Evolutionary conservation across 35 echinoderm and acorn worm genomes (phyloP).

Genomic region (Ptychodera flava): DNA sequence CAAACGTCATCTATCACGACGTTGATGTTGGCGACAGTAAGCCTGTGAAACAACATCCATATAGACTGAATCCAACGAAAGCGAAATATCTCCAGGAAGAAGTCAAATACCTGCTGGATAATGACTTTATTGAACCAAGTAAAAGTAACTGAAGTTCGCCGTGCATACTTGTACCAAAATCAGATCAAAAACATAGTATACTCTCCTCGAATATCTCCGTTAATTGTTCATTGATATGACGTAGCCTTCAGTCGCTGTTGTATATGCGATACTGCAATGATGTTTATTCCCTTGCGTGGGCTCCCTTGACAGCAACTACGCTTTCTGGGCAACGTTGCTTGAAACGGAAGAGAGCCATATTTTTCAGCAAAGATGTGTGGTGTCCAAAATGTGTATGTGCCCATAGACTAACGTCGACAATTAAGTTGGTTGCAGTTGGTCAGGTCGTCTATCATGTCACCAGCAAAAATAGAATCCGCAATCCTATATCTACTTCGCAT

Average conservation of each 20-base stretch:
- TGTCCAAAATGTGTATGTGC: conserved; percentile 41
- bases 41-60: too few relatives aligned
- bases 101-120: too few relatives aligned
- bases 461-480: neutral
- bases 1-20: too few relatives aligned
- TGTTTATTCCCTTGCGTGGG: conserved; percentile 21
- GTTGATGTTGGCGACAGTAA: too few relatives aligned
- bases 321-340: conserved; percentile 18
- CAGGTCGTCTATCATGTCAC: conserved; percentile 13
- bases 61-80: too few relatives aligned
- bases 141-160: too few relatives aligned
- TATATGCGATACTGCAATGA: neutral
- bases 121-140: too few relatives aligned
- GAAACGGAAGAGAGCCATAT: conserved; percentile 16
- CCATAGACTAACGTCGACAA: conserved; percentile 36
- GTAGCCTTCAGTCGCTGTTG: conserved; percentile 13
- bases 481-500: too few relatives aligned
- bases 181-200: conserved; percentile 3
- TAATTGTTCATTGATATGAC: conserved; percentile 8
- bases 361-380: conserved; percentile 11
- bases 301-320: conserved; percentile 18
- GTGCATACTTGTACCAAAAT: too few relatives aligned
- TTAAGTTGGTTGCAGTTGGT: conserved; percentile 13
- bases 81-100: too few relatives aligned
- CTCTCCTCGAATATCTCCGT: neutral